Conservation (phyloP, 2,888 invertebrate genomes). For the Himalopsyche anomala region DNA sequence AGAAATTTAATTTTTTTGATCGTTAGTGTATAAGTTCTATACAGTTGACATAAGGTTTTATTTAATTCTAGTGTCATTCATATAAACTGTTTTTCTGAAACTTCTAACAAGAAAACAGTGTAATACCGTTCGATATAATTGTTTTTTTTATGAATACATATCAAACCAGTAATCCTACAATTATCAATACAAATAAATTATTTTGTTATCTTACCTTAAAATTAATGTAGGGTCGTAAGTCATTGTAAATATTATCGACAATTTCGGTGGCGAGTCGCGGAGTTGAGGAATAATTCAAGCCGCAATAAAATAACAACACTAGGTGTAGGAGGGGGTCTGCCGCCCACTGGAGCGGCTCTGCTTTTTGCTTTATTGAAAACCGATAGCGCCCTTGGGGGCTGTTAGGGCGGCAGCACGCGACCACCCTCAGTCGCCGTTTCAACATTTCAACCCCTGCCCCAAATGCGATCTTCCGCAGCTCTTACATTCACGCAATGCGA, state of each 20-base stretch:
- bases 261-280: neutral
- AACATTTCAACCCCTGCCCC: constrained; percentile 19
- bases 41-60: too few relatives aligned
- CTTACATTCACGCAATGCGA: constrained; percentile 28
- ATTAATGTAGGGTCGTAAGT: neutral
- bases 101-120: too few relatives aligned
- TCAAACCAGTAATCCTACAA: too few relatives aligned
- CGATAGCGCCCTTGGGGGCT: constrained; percentile 65
- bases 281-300: constrained; percentile 11
- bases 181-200: too few relatives aligned
- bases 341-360: constrained; percentile 43
- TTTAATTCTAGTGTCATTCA: too few relatives aligned
- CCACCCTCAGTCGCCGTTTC: constrained; percentile 44
- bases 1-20: too few relatives aligned
- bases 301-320: constrained; percentile 26
- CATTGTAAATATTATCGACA: neutral
- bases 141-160: too few relatives aligned
- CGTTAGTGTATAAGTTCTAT: too few relatives aligned
- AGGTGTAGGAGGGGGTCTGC: neutral
- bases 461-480: constrained; percentile 13
- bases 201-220: neutral
- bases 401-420: constrained; percentile 62
- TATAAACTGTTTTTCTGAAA: too few relatives aligned
- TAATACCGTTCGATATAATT: too few relatives aligned
- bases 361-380: constrained; percentile 66